Conservation (phyloP, 1,140 invertebrate species). For the Odontomachus brunneus region DNA sequence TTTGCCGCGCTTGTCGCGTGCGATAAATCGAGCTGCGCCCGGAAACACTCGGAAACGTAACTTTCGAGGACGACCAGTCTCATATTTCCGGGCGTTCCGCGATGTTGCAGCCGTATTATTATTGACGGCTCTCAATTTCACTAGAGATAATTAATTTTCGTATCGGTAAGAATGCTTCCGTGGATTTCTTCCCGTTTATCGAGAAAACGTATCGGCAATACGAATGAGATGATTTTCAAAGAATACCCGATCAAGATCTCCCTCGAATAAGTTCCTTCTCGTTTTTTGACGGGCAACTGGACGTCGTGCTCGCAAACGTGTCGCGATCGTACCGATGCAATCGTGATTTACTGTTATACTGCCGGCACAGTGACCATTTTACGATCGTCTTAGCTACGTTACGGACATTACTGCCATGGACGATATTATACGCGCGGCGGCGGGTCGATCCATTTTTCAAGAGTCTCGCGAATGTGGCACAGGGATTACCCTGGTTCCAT, state of each 20-base stretch:
- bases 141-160: no score
- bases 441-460: constrained; percentile 59
- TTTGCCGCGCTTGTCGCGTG: background rate
- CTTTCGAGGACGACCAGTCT: background rate
- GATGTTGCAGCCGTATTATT: no score
- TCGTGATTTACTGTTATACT: constrained; percentile 59
- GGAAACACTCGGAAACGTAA: constrained; percentile 12
- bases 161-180: no score
- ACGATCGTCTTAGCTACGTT: constrained; percentile 54
- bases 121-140: no score
- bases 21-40: constrained; percentile 56
- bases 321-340: constrained; percentile 19
- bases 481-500: constrained; percentile 43
- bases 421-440: constrained; percentile 53
- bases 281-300: background rate
- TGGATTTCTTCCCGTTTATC: no score
- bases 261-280: background rate
- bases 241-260: background rate
- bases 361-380: constrained; percentile 51
- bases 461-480: constrained; percentile 41
- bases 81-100: no score
- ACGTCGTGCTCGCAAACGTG: background rate
- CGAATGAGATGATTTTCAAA: constrained; percentile 43
- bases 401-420: constrained; percentile 37
- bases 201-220: no score